phyloP scores from a whole-genome alignment of 1,140 invertebrate genomes.

The Plutomurus gul region DNA sequence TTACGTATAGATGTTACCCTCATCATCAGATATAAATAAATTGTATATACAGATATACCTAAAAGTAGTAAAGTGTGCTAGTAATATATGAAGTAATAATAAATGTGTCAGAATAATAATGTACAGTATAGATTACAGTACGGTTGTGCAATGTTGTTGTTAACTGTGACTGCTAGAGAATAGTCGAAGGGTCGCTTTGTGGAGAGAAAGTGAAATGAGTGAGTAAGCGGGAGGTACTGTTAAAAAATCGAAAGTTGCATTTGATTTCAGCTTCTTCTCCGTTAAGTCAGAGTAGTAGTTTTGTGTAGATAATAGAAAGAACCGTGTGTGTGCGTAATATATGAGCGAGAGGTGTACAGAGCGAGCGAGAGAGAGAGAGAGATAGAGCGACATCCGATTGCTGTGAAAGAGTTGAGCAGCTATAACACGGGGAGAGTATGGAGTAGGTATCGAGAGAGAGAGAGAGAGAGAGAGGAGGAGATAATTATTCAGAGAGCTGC shows the following conservation, averaged over 20 bases:
- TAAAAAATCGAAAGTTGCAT: constrained; percentile 46
- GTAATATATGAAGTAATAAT: neutral
- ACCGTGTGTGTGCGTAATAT: neutral
- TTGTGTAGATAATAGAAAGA: neutral
- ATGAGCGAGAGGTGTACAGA: neutral
- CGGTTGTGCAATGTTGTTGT: neutral
- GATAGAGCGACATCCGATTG: neutral
- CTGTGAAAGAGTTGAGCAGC: neutral
- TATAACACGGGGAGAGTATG: neutral
- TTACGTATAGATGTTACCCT: no score
- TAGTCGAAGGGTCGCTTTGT: neutral
- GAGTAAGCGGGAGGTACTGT: constrained; percentile 28
- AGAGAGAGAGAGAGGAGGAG: neutral
- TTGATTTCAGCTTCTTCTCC: constrained; percentile 44
- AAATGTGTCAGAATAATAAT: no score
- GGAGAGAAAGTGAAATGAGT: constrained; percentile 45
- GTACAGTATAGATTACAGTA: constrained; percentile 11
- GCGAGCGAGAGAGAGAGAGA: neutral
- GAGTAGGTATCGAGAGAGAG: neutral
- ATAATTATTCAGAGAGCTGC: constrained; percentile 41
- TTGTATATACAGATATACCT: no score
- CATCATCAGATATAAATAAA: no score
- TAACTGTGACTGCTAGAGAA: neutral
- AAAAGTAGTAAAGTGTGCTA: neutral
- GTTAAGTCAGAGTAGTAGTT: constrained; percentile 27